Percentiles rank a stretch among this genome's conserved stretches.
These are phyloP conservation scores for Pterostichus niger DNA, from an alignment of 2,888 invertebrate species.

Conservation along the genomic window DNA sequence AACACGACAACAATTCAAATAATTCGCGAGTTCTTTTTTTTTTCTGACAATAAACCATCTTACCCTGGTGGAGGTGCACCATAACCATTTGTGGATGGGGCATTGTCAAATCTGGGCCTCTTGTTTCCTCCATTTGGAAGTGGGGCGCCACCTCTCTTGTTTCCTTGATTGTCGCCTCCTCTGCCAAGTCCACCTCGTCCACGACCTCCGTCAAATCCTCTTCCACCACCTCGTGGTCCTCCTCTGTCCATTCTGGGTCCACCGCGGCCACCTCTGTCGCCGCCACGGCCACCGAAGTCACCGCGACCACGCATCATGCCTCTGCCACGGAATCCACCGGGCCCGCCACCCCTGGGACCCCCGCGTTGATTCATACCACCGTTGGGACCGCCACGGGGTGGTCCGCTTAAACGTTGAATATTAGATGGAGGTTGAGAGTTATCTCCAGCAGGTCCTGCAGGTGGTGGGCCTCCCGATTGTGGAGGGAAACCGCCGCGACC, in stretches of 20 bases:
- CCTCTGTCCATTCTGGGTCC: constrained; percentile 65
- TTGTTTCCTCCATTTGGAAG: constrained; percentile 69
- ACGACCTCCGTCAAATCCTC: constrained; percentile 69
- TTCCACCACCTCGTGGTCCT: constrained; percentile 68
- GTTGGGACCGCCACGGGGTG: constrained; percentile 68
- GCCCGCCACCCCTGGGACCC: constrained; percentile 68
- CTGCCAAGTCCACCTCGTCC: constrained; percentile 67
- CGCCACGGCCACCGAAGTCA: constrained; percentile 62
- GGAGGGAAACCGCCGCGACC: constrained; percentile 69
- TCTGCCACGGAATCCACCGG: constrained; percentile 67
- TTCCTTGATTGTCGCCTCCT: constrained; percentile 50
- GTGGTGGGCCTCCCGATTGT: constrained; percentile 68
- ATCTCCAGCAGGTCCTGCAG: constrained; percentile 67
- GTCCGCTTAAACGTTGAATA: constrained; percentile 68
- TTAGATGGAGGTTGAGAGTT: constrained; percentile 38
- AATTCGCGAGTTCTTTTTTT: neutral
- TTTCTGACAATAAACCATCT: neutral
- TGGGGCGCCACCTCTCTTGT: constrained; percentile 65
- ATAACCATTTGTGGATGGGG: constrained; percentile 72
- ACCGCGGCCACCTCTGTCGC: constrained; percentile 61
- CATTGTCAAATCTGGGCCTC: constrained; percentile 73
- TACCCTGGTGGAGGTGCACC: constrained; percentile 69
- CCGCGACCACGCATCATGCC: constrained; percentile 66
- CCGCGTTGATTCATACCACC: constrained; percentile 56
- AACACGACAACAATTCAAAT: neutral